Evolutionary conservation across 1,140 invertebrate species (phyloP), one percentile per base, ranked within the genome.

Genomic region (Leptopilina boulardi): DNA sequence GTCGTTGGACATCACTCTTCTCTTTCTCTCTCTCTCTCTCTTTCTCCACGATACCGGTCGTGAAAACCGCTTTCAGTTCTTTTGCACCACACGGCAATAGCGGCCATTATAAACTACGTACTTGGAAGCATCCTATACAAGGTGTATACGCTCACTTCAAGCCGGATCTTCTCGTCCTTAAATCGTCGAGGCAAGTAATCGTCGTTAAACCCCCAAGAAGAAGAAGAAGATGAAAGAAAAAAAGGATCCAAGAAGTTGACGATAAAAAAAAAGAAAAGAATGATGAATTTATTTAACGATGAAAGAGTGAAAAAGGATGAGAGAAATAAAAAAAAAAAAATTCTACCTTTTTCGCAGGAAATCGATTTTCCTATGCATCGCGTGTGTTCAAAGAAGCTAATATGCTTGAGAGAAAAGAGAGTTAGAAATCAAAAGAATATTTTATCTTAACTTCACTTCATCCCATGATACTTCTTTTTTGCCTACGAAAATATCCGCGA

Each of bases 151-250:
- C 26, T 23, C 59, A 9, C 59, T 30, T 66, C 59, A 15, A 66
- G 59, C 59, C 59, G 59, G 59, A 66, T 66, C 59, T 66, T 15
- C 21, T 66, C 59, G 59, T 47, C 18, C 51, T 51, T 74, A 54
- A 38, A 59, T 38, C 74, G 56, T 54, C 54, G 74, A 59, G 75
- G 79, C 79, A 70, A 59, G 71, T 80, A 80, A 80, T 77, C 76
- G 76, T 77, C 73, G 59, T 77, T 77, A 80, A 80, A 80, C 73
- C 47, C 44, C n/a, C n/a, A n/a, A n/a, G n/a, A n/a, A n/a, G n/a
- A n/a, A n/a, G n/a, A 80, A 66, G 59, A 30, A 66, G 59, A 66
- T 66, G 23, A 66, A 66, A 66, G 59, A 66, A 66, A n/a, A n/a
- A 66, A 4, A 13, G 75, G 66, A 19, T 41, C 19, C 34, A 38